A percentile compares a stretch with the other conserved stretches of the same genome.
These are phyloP conservation scores for Hepsetus odoe DNA, from an alignment of 2,113 vertebrate genomes.

Conservation along the genomic window DNA sequence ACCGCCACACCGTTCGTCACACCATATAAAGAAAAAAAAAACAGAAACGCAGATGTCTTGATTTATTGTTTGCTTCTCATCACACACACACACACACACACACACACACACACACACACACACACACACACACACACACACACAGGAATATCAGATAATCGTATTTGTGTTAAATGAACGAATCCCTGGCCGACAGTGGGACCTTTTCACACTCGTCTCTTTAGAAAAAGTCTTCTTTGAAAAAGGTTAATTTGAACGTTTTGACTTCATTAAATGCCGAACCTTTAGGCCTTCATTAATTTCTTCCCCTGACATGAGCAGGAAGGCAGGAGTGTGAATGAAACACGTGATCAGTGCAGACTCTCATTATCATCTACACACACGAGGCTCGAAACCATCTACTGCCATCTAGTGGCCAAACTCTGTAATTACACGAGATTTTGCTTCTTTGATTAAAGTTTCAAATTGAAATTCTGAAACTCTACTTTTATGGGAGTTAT, in stretches of 20 bases:
- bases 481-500: too few relatives aligned
- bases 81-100: too few relatives aligned
- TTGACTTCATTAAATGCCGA: conserved; percentile 47
- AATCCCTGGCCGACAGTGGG: conserved; percentile 15
- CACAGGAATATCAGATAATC: conserved; percentile 27
- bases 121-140: too few relatives aligned
- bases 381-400: background rate
- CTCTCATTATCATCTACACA: background rate
- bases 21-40: too few relatives aligned
- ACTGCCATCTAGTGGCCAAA: conserved; percentile 38
- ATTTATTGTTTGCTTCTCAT: too few relatives aligned
- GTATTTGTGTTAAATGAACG: conserved; percentile 22
- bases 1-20: too few relatives aligned
- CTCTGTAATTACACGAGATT: background rate
- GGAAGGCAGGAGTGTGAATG: conserved; percentile 41
- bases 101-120: too few relatives aligned
- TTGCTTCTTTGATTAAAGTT: too few relatives aligned
- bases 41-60: too few relatives aligned
- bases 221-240: conserved; percentile 40
- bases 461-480: too few relatives aligned
- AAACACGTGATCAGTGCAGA: too few relatives aligned
- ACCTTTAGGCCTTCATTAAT: conserved; percentile 64
- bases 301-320: conserved; percentile 48
- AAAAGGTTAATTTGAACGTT: conserved; percentile 53
- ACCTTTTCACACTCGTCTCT: conserved; percentile 10